These are phyloP conservation scores for Athalia rosae DNA, from an alignment of 2,888 invertebrate genomes.

Conservation along the genomic window DNA sequence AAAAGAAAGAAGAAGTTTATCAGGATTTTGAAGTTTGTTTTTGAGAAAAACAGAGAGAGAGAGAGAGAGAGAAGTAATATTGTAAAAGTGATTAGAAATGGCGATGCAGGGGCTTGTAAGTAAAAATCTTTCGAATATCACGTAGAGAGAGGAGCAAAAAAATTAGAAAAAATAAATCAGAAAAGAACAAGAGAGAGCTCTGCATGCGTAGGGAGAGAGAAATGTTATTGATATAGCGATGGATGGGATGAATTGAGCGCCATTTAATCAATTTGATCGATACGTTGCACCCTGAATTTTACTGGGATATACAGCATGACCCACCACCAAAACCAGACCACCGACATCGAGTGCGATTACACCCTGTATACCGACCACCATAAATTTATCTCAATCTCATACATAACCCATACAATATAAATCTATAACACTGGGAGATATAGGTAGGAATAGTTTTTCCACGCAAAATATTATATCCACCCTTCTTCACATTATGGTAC, in stretches of 20 bases:
- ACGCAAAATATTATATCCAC: not conserved
- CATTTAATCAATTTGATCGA: constrained; percentile 37
- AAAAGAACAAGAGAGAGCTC: not conserved
- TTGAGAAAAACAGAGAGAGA: too few relatives aligned
- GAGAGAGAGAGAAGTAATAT: too few relatives aligned
- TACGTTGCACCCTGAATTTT: not conserved
- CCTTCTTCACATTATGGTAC: not conserved
- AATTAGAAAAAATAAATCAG: not conserved
- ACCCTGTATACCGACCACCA: not conserved
- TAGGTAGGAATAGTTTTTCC: too few relatives aligned
- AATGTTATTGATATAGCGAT: not conserved
- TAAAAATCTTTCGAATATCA: too few relatives aligned
- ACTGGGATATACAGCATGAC: too few relatives aligned
- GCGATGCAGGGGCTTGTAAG: too few relatives aligned
- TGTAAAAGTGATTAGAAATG: too few relatives aligned
- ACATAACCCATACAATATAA: constrained; percentile 25
- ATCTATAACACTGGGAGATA: constrained; percentile 31
- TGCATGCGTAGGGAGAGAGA: not conserved
- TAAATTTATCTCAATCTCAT: constrained; percentile 41
- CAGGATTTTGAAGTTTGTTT: too few relatives aligned
- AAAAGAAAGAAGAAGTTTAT: too few relatives aligned
- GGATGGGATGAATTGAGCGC: not conserved
- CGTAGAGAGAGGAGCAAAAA: too few relatives aligned
- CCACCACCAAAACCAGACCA: constrained; percentile 8
- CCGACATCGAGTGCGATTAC: constrained; percentile 20